Conservation (phyloP, 2,888 invertebrate species). For the Hybos culiciformis region DNA sequence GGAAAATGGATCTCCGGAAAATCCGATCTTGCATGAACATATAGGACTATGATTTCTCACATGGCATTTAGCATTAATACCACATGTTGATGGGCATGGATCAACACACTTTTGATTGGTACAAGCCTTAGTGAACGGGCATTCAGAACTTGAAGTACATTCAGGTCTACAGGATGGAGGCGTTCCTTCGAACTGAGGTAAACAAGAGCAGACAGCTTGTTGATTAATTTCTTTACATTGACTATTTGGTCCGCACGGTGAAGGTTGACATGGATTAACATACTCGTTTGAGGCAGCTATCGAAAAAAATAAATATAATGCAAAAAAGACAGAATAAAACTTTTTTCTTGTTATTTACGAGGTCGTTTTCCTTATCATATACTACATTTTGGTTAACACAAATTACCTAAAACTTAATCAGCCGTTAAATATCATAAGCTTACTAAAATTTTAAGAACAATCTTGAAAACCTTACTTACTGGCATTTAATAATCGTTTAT, state of each 20-base stretch:
- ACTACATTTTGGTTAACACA: too few species aligned
- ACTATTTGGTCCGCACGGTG: slow-evolving; percentile 62
- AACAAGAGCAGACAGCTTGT: slow-evolving; percentile 64
- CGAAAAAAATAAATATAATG: slow-evolving; percentile 32
- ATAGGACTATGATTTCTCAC: slow-evolving; percentile 67
- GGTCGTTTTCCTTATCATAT: not conserved
- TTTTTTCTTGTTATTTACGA: slow-evolving; percentile 19
- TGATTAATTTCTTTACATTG: slow-evolving; percentile 57
- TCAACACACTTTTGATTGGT: slow-evolving; percentile 66
- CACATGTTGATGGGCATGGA: slow-evolving; percentile 67
- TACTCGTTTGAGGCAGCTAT: slow-evolving; percentile 30
- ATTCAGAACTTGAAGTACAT: slow-evolving; percentile 66
- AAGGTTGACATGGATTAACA: slow-evolving; percentile 55
- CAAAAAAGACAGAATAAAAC: slow-evolving; percentile 36
- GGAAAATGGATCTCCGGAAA: slow-evolving; percentile 61
- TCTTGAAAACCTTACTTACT: not conserved
- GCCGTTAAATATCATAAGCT: not conserved
- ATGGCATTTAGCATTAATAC: slow-evolving; percentile 53
- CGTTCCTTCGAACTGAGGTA: slow-evolving; percentile 55
- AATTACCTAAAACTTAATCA: not conserved
- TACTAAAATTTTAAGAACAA: not conserved
- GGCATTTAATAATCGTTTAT: not conserved
- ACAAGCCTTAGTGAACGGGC: slow-evolving; percentile 59
- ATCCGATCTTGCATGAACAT: slow-evolving; percentile 55
- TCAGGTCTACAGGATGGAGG: slow-evolving; percentile 68